Base-by-base conservation (phyloP, 2,888 invertebrate genomes). In the Pediacus dermestoides region DNA sequence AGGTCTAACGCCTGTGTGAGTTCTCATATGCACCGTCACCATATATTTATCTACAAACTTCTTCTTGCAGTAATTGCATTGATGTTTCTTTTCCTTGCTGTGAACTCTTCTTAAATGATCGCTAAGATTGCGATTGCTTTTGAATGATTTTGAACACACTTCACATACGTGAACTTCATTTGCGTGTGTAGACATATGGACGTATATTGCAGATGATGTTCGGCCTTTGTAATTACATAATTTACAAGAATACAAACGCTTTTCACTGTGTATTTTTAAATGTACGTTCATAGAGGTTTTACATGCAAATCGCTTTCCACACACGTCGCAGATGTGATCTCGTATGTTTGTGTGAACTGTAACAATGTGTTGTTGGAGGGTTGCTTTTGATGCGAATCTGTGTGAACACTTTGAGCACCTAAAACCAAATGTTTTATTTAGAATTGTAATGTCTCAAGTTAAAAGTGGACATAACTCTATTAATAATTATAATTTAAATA, bases 131-230 rank as follows among this genome's bases (percentile, higher is more conserved):
- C 59, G 48, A 13, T 36, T 53, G 39, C 61, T 63, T 48, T 63
- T 63, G 35, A 60, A 64, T 1, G 52, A 51, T 44, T 63, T 63
- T 2, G 60, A 57, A 38, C 64, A 64, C 15, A 60, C 40, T 42
- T 62, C 58, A 37, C 64, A 64, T n/a, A 59, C 51, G 25, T 57
- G 55, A 3, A 51, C 28, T 16, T 60, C 58, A 16, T 57, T 52
- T 2, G 58, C 55, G 42, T 64, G 64, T 3, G 57, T 61, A 0
- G 60, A 51, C 58, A 58, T 62, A 39, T 64, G 64, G 3, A 57
- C 50, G 31, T 64, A 63, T 8, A 64, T 37, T 4, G 62, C 60
- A 1, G 63, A 61, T n/a, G 63, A 58, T 4, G 63, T 63, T 11
- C 60, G 45, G 4, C 61, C 63, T 2, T 57, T 52, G 18, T 63